Base-by-base conservation (phyloP, 2,888 invertebrate species). In the Hirtodrosophila confusa region DNA sequence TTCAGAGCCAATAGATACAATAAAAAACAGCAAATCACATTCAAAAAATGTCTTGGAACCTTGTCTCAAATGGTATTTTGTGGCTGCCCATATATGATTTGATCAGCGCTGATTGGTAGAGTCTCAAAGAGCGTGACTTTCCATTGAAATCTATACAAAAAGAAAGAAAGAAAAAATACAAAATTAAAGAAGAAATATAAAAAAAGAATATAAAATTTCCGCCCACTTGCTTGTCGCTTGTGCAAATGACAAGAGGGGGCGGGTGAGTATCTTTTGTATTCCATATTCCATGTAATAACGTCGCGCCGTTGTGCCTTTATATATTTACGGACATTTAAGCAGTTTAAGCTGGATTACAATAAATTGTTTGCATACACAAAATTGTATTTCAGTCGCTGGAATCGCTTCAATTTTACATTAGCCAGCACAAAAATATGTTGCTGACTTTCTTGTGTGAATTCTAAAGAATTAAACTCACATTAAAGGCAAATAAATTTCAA, bases 291-390 rank as follows among this genome's bases (percentile, higher is more conserved):
- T 60, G 50, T 66, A 58, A 60, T 58, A 49, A 43, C 39, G 8
- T 49, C 64, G 36, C 36, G 17, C 17, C 17, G 43, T 50, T 31
- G 1, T 31, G 8, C 5, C 9, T 31, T 1, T 9, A 4, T 49
- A 55, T 51, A 41, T 55, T 64, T 61, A 66, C 45, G 64, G 49
- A 45, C 41, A 51, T 67, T 74, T 51, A 67, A 62, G 72, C 77
- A 67, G 68, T 77, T 85, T 82, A 79, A 51, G 72, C 67, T 68
- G 83, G 72, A 72, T 85, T 72, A 72, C 69, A 63, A 67, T 67
- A 63, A 72, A 63, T 70, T 71, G 58, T 66, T 75, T 72, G 71
- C 80, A 66, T 61, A 53, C 55, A 61, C 65, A 58, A 55, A 31
- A 49, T 39, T 35, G 57, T 24, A 44, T 58, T 49, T 36, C 29